Percentiles rank a stretch among this genome's conserved stretches.
Evolutionary conservation across 2,797 vertebrate species (phyloP).

Genomic region (Schizopygopsis malacanthus): DNA sequence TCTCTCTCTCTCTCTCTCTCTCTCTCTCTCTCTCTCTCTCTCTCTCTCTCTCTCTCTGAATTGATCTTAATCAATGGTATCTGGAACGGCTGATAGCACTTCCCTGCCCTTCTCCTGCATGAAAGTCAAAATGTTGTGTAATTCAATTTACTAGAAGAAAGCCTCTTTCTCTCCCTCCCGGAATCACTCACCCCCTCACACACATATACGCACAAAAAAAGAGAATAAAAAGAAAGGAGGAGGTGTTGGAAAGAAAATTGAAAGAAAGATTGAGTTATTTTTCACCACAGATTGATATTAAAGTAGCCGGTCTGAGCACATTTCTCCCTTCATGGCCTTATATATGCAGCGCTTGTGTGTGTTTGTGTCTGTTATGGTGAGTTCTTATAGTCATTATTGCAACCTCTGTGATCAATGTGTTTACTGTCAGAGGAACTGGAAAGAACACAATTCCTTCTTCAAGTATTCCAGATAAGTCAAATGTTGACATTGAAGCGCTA

Average conservation of each 20-base stretch:
- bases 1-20: constrained; percentile 34
- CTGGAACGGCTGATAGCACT: constrained; percentile 63
- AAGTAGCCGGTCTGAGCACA: constrained; percentile 26
- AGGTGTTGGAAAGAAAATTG: constrained; percentile 32
- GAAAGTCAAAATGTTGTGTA: constrained; percentile 67
- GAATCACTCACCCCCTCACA: constrained; percentile 22
- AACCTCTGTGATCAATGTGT: constrained; percentile 21
- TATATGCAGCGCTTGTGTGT: constrained; percentile 30
- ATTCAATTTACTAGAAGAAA: constrained; percentile 64
- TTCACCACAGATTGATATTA: constrained; percentile 42
- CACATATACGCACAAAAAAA: constrained; percentile 3
- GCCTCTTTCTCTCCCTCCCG: constrained; percentile 29
- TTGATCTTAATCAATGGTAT: constrained; percentile 67
- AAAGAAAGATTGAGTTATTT: constrained; percentile 50
- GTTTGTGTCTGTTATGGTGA: constrained; percentile 27
- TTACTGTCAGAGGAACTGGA: constrained; percentile 11
- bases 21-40: constrained; percentile 22
- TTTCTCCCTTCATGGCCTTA: constrained; percentile 19
- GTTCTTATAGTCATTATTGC: constrained; percentile 30
- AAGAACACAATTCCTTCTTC: constrained; percentile 11
- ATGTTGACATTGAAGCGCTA: background rate
- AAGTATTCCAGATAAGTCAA: constrained; percentile 22
- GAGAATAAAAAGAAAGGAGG: constrained; percentile 8
- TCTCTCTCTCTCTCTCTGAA: constrained; percentile 32
- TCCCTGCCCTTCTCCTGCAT: constrained; percentile 60